Base-by-base conservation (phyloP, 2,797 vertebrate genomes). In the Falco novaeseelandiae region DNA sequence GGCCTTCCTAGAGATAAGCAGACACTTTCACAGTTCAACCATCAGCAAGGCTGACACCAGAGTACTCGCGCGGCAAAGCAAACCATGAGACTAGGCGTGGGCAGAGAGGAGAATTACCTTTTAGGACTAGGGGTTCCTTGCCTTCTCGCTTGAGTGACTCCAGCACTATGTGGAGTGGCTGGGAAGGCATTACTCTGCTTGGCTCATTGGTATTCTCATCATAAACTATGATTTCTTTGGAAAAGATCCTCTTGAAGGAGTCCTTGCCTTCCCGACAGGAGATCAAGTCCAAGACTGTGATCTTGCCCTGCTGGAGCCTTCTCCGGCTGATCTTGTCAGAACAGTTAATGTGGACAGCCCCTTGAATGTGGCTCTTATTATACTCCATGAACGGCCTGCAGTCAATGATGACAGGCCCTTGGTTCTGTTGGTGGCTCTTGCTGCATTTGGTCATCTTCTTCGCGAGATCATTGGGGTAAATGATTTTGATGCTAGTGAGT, bases 171-270 rank as follows among this genome's bases (percentile, higher is more conserved):
- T 99, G 99, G 58, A 99, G 98, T 0, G 99, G 99, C 97, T 99
- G 99, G 36, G 99, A 99, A 91, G 99, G 98, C 49, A 98, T 99
- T 93, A 99, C 98, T 96, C 99, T 98, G 98, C 98, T 98, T 20
- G 99, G 99, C 79, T 99, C 99, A 69, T 98, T 98, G 95, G 99
- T 99, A 97, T 98, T 99, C 95, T 99, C 99, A 44, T 99, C 99
- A 94, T 99, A 99, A 97, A 99, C 99, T 97, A 99, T 98, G 9
- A 99, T 99, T 98, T 99, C 99, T 99, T 99, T 99, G 98, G 99
- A 99, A 98, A 99, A 99, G 98, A 99, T 99, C 98, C 99, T 99
- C 98, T 99, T 99, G 97, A 99, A 99, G 80, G 99, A 99, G 98
- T 99, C 99, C 97, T 99, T 99, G 98, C 99, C 99, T 97, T 99